Evolutionary conservation across 2,888 invertebrate genomes (phyloP).

Genomic region (Epinotia ramella): DNA sequence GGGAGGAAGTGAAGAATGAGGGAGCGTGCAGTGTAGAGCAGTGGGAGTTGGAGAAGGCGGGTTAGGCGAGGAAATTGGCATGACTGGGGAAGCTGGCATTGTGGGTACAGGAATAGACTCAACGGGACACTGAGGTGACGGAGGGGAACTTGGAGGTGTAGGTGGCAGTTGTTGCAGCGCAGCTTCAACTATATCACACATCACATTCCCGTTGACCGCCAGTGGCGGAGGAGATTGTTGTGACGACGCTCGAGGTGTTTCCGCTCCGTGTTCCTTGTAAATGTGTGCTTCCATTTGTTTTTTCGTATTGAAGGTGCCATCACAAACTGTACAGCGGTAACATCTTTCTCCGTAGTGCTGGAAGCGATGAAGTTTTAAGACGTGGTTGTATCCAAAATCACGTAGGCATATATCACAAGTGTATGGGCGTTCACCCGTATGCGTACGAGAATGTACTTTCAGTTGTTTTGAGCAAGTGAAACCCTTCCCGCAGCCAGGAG

Average conservation of each 20-base stretch:
- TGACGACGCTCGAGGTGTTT: conserved; percentile 74
- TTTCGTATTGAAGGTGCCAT: conserved; percentile 95
- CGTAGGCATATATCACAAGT: conserved; percentile 96
- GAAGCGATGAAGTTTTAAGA: conserved; percentile 94
- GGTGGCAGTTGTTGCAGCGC: conserved; percentile 83
- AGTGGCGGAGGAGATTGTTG: conserved; percentile 65
- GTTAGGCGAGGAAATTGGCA: conserved; percentile 83
- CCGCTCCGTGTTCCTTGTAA: conserved; percentile 83
- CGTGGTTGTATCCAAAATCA: conserved; percentile 96
- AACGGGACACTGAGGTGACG: conserved; percentile 77
- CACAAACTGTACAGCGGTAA: conserved; percentile 96
- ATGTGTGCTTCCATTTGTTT: conserved; percentile 96
- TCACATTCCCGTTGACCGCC: conserved; percentile 68
- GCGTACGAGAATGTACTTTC: conserved; percentile 95
- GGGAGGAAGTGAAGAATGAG: conserved; percentile 87
- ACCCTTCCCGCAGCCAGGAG: conserved; percentile 94
- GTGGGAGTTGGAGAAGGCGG: conserved; percentile 76
- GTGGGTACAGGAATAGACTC: conserved; percentile 61
- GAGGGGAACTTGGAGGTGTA: conserved; percentile 85
- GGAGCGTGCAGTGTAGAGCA: conserved; percentile 65
- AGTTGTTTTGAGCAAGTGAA: conserved; percentile 97
- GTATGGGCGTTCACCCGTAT: conserved; percentile 96
- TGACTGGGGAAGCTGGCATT: conserved; percentile 64
- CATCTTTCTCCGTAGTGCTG: conserved; percentile 97
- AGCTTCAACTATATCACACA: conserved; percentile 78